Conservation (phyloP, 1,140 invertebrate genomes). For the Brachionus asplanchnoidis region DNA sequence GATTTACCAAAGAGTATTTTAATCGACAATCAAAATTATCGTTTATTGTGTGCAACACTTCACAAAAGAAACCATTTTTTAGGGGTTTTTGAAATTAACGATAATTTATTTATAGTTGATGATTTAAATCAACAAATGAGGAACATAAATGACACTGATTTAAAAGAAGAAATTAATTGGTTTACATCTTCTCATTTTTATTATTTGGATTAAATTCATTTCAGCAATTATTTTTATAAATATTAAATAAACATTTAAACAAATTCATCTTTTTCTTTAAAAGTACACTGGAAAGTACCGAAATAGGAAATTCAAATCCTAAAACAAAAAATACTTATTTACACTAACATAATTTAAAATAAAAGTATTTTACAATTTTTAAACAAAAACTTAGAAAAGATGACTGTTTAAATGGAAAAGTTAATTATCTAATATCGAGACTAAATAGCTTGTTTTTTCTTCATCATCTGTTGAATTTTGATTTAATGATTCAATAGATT, state of each 20-base stretch:
- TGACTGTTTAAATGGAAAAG: background rate
- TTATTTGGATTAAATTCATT: conserved; percentile 5
- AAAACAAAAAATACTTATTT: background rate
- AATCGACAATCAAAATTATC: conserved; percentile 4
- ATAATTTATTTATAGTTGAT: background rate
- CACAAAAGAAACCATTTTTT: background rate
- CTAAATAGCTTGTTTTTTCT: background rate
- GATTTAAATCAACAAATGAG: conserved; percentile 8
- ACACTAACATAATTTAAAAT: background rate
- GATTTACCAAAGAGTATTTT: background rate
- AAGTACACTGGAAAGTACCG: background rate
- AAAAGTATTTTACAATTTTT: background rate
- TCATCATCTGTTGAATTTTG: conserved; percentile 5
- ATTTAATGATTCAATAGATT: background rate
- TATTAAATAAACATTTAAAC: conserved; percentile 5
- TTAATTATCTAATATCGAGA: background rate
- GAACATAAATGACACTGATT: background rate
- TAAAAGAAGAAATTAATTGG: background rate
- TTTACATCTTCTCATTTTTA: conserved; percentile 1
- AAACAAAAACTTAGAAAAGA: background rate
- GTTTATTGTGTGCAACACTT: conserved; percentile 8
- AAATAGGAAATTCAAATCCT: background rate
- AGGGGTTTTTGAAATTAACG: conserved; percentile 1
- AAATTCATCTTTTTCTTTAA: conserved; percentile 3
- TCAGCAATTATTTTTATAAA: background rate